Percentiles rank a stretch among this genome's conserved stretches.
Conservation (phyloP, 2,888 invertebrate species). For the Entomobrya multifasciata region DNA sequence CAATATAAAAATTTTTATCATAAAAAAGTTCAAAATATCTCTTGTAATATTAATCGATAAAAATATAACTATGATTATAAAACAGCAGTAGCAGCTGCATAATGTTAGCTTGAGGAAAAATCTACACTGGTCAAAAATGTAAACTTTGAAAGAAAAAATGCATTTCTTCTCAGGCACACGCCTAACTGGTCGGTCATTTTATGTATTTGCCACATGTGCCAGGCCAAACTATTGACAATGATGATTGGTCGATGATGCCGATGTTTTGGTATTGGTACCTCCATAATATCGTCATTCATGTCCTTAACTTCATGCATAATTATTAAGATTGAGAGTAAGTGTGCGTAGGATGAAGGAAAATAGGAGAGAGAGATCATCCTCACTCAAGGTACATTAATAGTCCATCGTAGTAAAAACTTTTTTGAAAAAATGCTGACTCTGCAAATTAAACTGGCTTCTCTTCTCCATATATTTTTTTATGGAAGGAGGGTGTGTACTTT, state of each 20-base stretch:
- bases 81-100: too few relatives aligned
- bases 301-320: slow-evolving; percentile 56
- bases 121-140: neutral
- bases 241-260: neutral
- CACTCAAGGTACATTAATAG: neutral
- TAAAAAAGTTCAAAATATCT: neutral
- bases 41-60: slow-evolving; percentile 27
- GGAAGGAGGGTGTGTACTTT: neutral
- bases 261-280: neutral
- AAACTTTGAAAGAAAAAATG: neutral
- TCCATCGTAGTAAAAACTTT: neutral
- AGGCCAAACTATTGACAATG: neutral
- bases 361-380: neutral
- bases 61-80: neutral
- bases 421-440: neutral
- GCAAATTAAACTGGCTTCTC: neutral
- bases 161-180: neutral
- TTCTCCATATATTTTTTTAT: neutral
- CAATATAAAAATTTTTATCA: slow-evolving; percentile 5
- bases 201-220: neutral
- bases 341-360: neutral
- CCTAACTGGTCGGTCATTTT: neutral
- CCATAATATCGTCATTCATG: slow-evolving; percentile 3
- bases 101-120: too few relatives aligned
- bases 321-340: slow-evolving; percentile 8